Evolutionary conservation across 30 jellyfish, hydroid and myxozoan genomes (phyloP).

Genomic region (Aurelia sp.): DNA sequence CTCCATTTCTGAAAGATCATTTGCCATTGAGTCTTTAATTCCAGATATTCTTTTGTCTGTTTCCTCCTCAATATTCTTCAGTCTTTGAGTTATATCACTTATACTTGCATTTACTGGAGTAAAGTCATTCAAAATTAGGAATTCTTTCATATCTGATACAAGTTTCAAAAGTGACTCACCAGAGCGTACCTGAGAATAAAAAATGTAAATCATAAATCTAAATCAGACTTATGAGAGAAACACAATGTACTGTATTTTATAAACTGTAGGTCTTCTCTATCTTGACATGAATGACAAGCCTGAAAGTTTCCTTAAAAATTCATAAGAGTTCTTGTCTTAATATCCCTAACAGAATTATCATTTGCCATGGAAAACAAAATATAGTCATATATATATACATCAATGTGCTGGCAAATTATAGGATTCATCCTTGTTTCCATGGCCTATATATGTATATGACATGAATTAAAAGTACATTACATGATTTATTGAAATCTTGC

Average conservation of each 20-base stretch:
- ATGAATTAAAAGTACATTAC: too few relatives aligned
- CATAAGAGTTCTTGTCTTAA: not conserved
- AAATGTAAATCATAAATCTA: too few relatives aligned
- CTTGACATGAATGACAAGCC: too few relatives aligned
- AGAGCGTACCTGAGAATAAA: conserved; percentile 75
- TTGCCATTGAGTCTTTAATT: conserved; percentile 53
- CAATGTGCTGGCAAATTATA: too few relatives aligned
- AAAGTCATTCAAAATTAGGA: conserved; percentile 84
- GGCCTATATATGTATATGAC: too few relatives aligned
- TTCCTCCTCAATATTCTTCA: conserved; percentile 60
- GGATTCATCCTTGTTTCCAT: too few relatives aligned
- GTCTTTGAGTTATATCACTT: conserved; percentile 35
- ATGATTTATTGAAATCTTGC: too few relatives aligned
- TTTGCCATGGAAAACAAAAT: too few relatives aligned
- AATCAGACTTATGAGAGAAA: not conserved
- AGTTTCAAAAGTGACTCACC: conserved; percentile 92
- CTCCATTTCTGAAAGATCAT: conserved; percentile 74
- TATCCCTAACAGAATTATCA: not conserved
- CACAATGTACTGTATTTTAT: too few relatives aligned
- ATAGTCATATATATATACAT: too few relatives aligned
- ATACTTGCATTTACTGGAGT: conserved; percentile 87
- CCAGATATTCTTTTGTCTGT: conserved; percentile 67
- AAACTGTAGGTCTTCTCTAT: too few relatives aligned
- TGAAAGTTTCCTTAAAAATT: not conserved
- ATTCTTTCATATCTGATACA: conserved; percentile 90